These are phyloP conservation scores for Sebastes miniatus DNA, from an alignment of 2,797 vertebrate species.

Conservation along the genomic window DNA sequence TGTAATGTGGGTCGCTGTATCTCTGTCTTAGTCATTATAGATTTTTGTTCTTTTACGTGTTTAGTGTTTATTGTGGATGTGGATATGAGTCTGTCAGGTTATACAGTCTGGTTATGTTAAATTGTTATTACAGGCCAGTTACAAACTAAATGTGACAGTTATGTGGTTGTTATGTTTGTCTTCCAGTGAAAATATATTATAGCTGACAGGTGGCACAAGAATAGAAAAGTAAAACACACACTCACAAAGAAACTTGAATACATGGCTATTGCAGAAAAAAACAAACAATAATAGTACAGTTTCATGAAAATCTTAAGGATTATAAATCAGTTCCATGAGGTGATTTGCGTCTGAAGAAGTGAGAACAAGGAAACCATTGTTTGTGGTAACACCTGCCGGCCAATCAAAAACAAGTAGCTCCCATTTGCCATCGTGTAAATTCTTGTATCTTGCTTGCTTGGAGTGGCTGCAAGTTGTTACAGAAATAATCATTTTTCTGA, in stretches of 20 bases:
- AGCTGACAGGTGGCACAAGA: not conserved
- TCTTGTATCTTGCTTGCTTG: not conserved
- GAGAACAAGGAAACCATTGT: not conserved
- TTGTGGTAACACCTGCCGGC: not conserved
- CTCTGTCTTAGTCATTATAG: not conserved
- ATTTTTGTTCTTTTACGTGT: not conserved
- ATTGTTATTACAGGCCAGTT: not conserved
- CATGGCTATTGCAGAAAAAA: not conserved
- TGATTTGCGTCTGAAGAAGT: not conserved
- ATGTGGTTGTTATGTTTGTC: not conserved
- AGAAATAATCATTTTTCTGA: not conserved
- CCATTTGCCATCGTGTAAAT: not conserved
- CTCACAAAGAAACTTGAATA: not conserved
- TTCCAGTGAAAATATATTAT: not conserved
- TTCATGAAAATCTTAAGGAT: not conserved
- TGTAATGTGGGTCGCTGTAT: not conserved
- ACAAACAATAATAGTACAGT: not conserved
- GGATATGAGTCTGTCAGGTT: not conserved
- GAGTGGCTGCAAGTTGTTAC: not conserved
- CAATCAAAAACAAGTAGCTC: not conserved
- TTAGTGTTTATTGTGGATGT: not conserved
- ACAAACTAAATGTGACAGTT: not conserved
- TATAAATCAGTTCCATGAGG: not conserved
- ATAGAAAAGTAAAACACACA: not conserved
- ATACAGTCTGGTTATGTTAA: not conserved